Conservation (phyloP, 2,797 vertebrate species). For the Craterocephalus amniculus region DNA sequence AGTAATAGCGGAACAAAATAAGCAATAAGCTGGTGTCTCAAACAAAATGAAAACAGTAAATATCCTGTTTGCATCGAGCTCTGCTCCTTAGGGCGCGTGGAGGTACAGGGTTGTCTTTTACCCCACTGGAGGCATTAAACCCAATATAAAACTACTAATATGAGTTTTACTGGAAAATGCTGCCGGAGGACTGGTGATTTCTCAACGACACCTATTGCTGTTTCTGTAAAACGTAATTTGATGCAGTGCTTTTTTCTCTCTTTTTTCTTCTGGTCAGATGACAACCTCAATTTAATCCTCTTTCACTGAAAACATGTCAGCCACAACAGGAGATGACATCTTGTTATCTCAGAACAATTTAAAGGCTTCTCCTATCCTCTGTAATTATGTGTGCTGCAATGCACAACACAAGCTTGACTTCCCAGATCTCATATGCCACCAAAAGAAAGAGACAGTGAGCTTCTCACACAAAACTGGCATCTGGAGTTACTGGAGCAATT, state of each 20-base stretch:
- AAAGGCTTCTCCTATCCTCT: slow-evolving; percentile 41
- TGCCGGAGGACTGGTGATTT: slow-evolving; percentile 24
- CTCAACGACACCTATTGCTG: slow-evolving; percentile 25
- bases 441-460: slow-evolving; percentile 18
- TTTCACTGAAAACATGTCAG: slow-evolving; percentile 57
- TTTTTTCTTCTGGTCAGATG: slow-evolving; percentile 60
- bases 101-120: slow-evolving; percentile 40
- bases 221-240: slow-evolving; percentile 56
- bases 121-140: slow-evolving; percentile 58
- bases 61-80: slow-evolving; percentile 70
- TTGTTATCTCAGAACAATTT: slow-evolving; percentile 58
- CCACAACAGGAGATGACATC: slow-evolving; percentile 47
- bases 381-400: slow-evolving; percentile 56
- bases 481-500: slow-evolving; percentile 40
- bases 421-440: slow-evolving; percentile 21
- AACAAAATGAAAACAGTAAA: slow-evolving; percentile 85
- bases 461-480: slow-evolving; percentile 30
- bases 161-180: slow-evolving; percentile 44
- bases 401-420: slow-evolving; percentile 21
- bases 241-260: slow-evolving; percentile 49
- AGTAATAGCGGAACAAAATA: slow-evolving; percentile 83
- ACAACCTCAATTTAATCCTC: slow-evolving; percentile 53
- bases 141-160: slow-evolving; percentile 56
- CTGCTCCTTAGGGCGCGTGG: slow-evolving; percentile 42
- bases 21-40: slow-evolving; percentile 79